phyloP scores from a whole-genome alignment of 2,113 vertebrate species.

The Dolichallabes microphthalmus region DNA sequence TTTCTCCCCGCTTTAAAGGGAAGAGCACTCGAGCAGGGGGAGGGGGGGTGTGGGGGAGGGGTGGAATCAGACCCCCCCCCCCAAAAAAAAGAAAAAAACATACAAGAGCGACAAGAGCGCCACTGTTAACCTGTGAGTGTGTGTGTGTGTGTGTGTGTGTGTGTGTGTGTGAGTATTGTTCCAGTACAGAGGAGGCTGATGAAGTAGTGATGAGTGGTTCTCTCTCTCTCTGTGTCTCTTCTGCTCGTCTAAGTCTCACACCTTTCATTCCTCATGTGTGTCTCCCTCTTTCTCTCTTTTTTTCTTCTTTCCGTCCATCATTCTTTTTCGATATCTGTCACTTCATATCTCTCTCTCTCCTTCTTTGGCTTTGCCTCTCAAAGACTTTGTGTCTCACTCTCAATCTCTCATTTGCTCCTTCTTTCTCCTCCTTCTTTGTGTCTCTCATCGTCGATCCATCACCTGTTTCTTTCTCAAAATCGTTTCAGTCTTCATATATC shows the following conservation, averaged over 20 bases:
- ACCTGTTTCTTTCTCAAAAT: neutral
- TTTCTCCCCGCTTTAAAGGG: constrained; percentile 56
- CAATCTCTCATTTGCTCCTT: too few species aligned
- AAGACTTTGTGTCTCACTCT: too few species aligned
- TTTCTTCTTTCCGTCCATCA: neutral
- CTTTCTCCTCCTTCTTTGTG: neutral
- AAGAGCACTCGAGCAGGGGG: constrained; percentile 64
- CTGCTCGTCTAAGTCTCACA: too few species aligned
- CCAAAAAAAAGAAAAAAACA: too few species aligned
- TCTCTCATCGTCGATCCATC: too few species aligned
- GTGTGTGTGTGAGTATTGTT: constrained; percentile 32
- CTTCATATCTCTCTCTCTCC: too few species aligned
- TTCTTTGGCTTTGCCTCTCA: too few species aligned
- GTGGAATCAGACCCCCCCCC: constrained; percentile 10
- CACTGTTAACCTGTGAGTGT: constrained; percentile 60
- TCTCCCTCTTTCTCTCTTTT: too few species aligned
- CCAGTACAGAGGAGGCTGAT: constrained; percentile 22
- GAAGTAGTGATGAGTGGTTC: constrained; percentile 17
- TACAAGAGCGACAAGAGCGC: constrained; percentile 52
- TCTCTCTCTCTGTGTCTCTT: neutral
- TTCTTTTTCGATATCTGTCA: neutral
- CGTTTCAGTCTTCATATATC: neutral
- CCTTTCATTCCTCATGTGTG: neutral
- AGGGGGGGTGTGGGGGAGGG: constrained; percentile 52
- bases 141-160: constrained; percentile 32